These are phyloP conservation scores for Agelas oroides DNA, from an alignment of 37 sponge, comb jelly and placozoan genomes.

Conservation along the genomic window DNA sequence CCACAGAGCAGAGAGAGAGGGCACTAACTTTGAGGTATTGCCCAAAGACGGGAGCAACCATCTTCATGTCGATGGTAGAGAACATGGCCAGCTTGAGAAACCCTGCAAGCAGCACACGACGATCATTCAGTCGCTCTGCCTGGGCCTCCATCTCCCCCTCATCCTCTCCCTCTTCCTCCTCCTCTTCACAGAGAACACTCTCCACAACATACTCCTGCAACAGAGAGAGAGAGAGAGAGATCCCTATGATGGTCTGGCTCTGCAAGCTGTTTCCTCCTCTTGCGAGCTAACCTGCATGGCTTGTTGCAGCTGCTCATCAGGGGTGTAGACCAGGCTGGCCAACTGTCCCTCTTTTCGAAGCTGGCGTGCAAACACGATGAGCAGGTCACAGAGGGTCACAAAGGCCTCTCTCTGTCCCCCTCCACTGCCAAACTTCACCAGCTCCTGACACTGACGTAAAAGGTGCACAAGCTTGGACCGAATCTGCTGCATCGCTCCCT, in stretches of 20 bases:
- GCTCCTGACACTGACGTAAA: slow-evolving; percentile 63
- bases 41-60: slow-evolving; percentile 84
- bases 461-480: slow-evolving; percentile 23
- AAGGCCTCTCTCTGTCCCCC: slow-evolving; percentile 70
- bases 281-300: slow-evolving; percentile 23
- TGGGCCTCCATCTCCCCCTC: slow-evolving; percentile 74
- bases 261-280: not conserved
- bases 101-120: slow-evolving; percentile 77
- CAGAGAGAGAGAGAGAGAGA: too few relatives aligned
- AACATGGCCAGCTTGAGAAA: slow-evolving; percentile 87
- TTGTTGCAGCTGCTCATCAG: slow-evolving; percentile 41
- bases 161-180: slow-evolving; percentile 61
- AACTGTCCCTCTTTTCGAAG: slow-evolving; percentile 52
- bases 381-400: slow-evolving; percentile 72
- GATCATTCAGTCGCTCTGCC: slow-evolving; percentile 79
- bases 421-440: slow-evolving; percentile 68
- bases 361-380: slow-evolving; percentile 78
- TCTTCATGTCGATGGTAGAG: slow-evolving; percentile 65
- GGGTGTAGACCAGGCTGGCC: slow-evolving; percentile 53
- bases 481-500: slow-evolving; percentile 11
- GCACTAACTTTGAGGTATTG: slow-evolving; percentile 82
- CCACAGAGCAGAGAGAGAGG: not conserved
- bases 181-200: slow-evolving; percentile 58
- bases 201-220: slow-evolving; percentile 74
- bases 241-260: too few relatives aligned